Evolutionary conservation across 2,113 vertebrate species (phyloP), one percentile per base, ranked within the genome.

Genomic region (Todiramphus chloris): DNA sequence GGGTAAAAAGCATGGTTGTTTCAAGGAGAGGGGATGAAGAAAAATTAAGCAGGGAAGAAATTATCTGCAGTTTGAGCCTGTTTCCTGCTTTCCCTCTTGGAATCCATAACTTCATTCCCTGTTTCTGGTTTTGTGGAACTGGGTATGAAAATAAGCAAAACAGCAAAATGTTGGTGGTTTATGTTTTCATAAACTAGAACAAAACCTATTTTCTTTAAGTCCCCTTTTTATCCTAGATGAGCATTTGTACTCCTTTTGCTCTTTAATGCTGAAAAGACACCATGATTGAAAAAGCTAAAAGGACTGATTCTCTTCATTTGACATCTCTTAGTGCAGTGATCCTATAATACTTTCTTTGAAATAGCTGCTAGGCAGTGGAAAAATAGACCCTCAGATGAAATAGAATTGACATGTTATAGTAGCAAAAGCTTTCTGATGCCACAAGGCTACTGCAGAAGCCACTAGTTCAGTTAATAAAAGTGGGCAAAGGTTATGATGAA

Each of bases 81-180:
- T 79, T 76, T 91, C 74, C 39, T 83, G 5, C 16, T 82, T 82
- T 84, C 27, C 89, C 12, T 46, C 58, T 75, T 50, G 35, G 31
- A 90, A 94, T 70, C 48, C 11, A 10, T 62, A 92, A 44, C 83
- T 95, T 87, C 28, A 59, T 96, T 89, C 94, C 66, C 35, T 86
- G 28, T 50, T 86, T 83, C 63, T 94, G 46, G 83, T 88, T 93
- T 75, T 75, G 41, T 86, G 60, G 16, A 83, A 48, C 20, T 35
- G 16, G n/a, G 41, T 83, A 72, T 53, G 70, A 88, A 93, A 93
- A 67, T 24, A 74, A 82, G 28, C 6, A 72, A 72, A 68, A 31
- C n/a, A 64, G 51, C 2, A 88, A 87, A 92, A 67, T 77, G 80
- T 13, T 51, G n/a, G 4, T 64, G 17, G 7, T 64, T 17, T 87